These are phyloP conservation scores for Aquatica leii DNA, from an alignment of 2,888 invertebrate species.

Conservation along the genomic window DNA sequence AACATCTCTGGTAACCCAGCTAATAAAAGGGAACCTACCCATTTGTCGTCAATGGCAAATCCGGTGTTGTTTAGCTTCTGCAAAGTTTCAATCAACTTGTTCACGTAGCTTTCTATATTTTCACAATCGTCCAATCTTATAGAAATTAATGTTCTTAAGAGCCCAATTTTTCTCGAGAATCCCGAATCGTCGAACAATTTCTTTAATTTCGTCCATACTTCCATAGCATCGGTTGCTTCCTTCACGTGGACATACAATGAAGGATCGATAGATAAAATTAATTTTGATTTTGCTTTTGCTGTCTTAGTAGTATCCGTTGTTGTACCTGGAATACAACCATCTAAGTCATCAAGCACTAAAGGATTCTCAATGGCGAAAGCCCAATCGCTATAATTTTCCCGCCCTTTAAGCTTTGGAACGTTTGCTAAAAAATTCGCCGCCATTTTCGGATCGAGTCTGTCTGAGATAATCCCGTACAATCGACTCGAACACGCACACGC, in stretches of 20 bases:
- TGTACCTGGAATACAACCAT: background rate
- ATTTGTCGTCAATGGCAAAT: constrained; percentile 47
- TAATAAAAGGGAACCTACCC: constrained; percentile 46
- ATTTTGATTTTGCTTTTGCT: background rate
- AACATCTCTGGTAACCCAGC: constrained; percentile 37
- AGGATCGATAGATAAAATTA: constrained; percentile 1
- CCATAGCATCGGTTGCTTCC: background rate
- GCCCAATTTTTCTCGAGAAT: constrained; percentile 45
- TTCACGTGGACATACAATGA: background rate
- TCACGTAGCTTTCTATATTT: constrained; percentile 46
- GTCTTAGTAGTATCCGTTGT: background rate
- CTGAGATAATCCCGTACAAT: too few species aligned
- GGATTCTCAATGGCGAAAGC: background rate
- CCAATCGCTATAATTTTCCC: background rate
- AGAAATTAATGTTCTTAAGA: constrained; percentile 45
- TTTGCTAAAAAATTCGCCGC: background rate
- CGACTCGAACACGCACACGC: too few species aligned
- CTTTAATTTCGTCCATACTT: constrained; percentile 38
- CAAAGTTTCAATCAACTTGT: constrained; percentile 45
- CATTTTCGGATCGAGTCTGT: too few species aligned
- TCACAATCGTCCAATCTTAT: constrained; percentile 44
- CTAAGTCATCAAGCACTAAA: background rate
- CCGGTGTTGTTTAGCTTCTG: constrained; percentile 46
- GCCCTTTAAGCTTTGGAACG: background rate
- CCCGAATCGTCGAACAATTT: constrained; percentile 46